Evolutionary conservation across 2,113 vertebrate species (phyloP).

Genomic region (Morphnarchus princeps): DNA sequence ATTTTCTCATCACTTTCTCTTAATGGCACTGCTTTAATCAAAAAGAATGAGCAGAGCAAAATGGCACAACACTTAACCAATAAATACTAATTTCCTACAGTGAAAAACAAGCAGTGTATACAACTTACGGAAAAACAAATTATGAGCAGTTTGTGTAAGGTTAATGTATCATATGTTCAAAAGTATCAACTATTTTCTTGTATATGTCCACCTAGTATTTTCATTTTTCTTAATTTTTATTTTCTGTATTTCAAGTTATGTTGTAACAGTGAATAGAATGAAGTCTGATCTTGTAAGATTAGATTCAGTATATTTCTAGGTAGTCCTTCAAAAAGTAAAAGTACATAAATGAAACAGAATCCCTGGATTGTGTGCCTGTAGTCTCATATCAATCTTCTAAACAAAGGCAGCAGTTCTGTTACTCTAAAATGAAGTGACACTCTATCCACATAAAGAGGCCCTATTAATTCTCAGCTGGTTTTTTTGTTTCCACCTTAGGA

Average conservation of each 20-base stretch:
- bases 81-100: background rate
- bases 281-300: background rate
- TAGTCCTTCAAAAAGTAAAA: background rate
- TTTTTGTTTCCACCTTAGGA: background rate
- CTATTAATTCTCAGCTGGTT: background rate
- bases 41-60: background rate
- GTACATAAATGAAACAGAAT: background rate
- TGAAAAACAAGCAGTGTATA: background rate
- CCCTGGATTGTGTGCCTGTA: background rate
- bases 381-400: background rate
- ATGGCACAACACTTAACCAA: background rate
- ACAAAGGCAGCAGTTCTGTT: background rate
- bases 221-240: background rate
- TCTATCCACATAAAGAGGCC: background rate
- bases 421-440: background rate
- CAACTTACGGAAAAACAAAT: background rate
- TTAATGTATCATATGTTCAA: background rate
- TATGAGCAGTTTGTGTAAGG: background rate
- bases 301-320: background rate
- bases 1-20: constrained; percentile 9
- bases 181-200: background rate
- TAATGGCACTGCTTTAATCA: background rate
- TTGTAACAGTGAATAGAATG: background rate
- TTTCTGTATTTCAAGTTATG: background rate
- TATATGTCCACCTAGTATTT: background rate